Evolutionary conservation across 64 coral and sea anemone species (phyloP), one percentile per base, ranked within the genome.

Genomic region (Cladopsammia gracilis): DNA sequence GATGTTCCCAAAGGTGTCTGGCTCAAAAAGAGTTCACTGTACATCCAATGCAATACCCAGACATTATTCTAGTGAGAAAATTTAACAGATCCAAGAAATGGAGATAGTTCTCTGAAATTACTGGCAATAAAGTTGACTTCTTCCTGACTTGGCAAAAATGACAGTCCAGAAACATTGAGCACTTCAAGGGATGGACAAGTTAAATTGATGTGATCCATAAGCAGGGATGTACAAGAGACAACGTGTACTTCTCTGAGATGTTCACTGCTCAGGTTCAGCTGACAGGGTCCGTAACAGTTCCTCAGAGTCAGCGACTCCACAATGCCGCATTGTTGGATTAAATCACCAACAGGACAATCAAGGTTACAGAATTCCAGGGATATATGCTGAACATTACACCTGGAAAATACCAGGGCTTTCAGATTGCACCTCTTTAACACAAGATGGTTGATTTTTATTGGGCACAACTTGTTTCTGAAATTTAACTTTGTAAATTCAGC

Each of bases 231-330:
- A 71, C 95, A 96, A 8, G 77, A 89, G 11, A 34, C 70, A 24
- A 96, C 64, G 34, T 87, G 73, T 64, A 97, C 25, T 53, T 88
- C 62, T 50, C 73, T 97, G 14, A 97, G 53, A 23, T 62, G 78
- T 15, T 85, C 80, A 83, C 94, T 86, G 46, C 78, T 57, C 14
- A 97, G 42, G 25, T 81, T 67, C 12, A 97, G 68, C 58, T 91
- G 91, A 77, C 96, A 97, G 10, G 96, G 88, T 1, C 96, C 96
- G 90, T 97, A 93, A 54, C 92, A 97, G 67, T 88, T 97, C 58
- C 24, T 61, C 20, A 94, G 77, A 5, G 75, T 91, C 58, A 97
- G 82, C 71, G 74, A 81, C 71, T 97, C 58, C 15, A 94, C 16
- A 12, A 50, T 45, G 57, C 75, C 71, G 64, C 79, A 97, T 15